Base-by-base conservation (phyloP, 2,797 vertebrate genomes). In the Smutsia gigantea region DNA sequence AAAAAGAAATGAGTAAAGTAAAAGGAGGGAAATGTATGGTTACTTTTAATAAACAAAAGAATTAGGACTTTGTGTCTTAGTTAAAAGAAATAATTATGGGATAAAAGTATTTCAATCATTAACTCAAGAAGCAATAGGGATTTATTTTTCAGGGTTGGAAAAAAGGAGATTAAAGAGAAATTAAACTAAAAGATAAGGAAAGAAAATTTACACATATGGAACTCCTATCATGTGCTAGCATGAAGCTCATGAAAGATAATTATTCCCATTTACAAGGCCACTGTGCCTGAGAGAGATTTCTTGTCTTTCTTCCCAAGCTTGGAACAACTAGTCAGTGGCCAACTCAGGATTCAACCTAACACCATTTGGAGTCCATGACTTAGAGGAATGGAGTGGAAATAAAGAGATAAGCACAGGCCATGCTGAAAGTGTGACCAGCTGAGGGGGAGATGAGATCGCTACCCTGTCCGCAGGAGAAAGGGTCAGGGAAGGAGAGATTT, bases 21-120 rank as follows among this genome's bases (percentile, higher is more conserved):
- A 87, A 93, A 77, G 93, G 64, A 92, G 53, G 21, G 11, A 97
- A 92, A 53, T 78, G 3, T 63, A 7, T 31, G 46, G 31, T 69
- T 90, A 88, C 92, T 93, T 95, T 93, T 10, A 69, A 69, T 71
- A 55, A 93, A 90, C 90, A 87, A 93, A 88, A 25, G 19, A 94
- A 81, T 86, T 69, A 49, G 7, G n/a, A 74, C 9, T 31, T 61
- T 63, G n/a, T 15, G 19, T 81, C 39, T 84, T 66, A 13, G 57
- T 61, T 97, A 75, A 90, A 92, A 92, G 39, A 86, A 49, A 57
- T 42, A 63, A 92, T 96, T 93, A 93, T 27, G 53, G 11, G 5
- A 29, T 61, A 87, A 81, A 94, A 95, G 0, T 77, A 82, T 78
- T 71, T 55, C 68, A 90, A 88, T 81, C 39, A 71, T 85, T 81